Percentiles rank a stretch among this genome's conserved stretches.
phyloP scores from a whole-genome alignment of 1,140 invertebrate genomes.

The Calosoma granatense region DNA sequence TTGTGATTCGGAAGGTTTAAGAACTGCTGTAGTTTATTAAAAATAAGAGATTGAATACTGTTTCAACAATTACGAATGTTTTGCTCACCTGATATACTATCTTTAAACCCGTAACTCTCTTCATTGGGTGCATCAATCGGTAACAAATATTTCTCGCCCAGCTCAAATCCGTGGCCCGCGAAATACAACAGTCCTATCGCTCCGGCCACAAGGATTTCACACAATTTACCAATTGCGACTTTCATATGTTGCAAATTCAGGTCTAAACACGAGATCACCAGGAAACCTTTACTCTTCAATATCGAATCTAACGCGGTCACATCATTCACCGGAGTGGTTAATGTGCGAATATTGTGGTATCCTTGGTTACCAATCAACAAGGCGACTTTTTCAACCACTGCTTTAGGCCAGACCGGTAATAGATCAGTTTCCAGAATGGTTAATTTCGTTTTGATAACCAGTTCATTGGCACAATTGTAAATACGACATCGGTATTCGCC shows the following conservation, averaged over 20 bases:
- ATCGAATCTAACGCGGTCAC: background rate
- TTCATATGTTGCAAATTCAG: background rate
- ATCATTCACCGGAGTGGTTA: constrained; percentile 9
- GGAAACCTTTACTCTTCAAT: background rate
- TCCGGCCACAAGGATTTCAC: background rate
- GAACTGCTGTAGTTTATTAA: no score
- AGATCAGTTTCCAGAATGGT: background rate
- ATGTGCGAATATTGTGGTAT: background rate
- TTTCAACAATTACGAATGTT: no score
- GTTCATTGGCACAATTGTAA: background rate
- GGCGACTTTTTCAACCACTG: background rate
- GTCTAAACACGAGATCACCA: background rate
- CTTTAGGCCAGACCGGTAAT: background rate
- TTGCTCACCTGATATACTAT: no score
- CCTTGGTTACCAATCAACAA: background rate
- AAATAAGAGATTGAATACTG: no score
- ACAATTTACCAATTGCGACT: background rate
- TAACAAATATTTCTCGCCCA: constrained; percentile 3
- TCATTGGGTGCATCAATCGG: constrained; percentile 1
- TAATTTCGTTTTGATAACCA: background rate
- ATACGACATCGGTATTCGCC: constrained; percentile 1
- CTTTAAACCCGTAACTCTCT: background rate
- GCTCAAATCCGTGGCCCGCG: constrained; percentile 6
- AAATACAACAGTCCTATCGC: background rate
- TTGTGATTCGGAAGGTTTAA: no score